Percentiles rank a stretch among this genome's conserved stretches.
Evolutionary conservation across 2,888 invertebrate genomes (phyloP).

Genomic region (Melieria crassipennis): DNA sequence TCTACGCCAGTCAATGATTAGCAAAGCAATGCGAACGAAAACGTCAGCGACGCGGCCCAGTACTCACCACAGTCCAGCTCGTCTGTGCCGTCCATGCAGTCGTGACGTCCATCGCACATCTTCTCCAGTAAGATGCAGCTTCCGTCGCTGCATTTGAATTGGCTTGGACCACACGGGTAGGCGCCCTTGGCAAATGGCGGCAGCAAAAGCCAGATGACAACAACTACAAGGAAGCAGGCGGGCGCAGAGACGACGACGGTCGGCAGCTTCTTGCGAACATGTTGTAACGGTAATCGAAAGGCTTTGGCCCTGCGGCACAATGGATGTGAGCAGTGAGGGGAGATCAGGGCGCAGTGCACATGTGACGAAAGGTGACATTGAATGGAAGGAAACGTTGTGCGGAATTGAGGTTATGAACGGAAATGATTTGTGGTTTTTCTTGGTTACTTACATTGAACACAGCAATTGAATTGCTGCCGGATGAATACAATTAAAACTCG

Average conservation of each 20-base stretch:
- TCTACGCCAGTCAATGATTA: slow-evolving; percentile 46
- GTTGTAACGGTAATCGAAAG: slow-evolving; percentile 40
- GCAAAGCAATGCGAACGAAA: neutral
- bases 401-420: neutral
- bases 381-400: neutral
- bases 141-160: slow-evolving; percentile 69
- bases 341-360: neutral
- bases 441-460: neutral
- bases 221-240: slow-evolving; percentile 1
- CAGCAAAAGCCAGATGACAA: slow-evolving; percentile 8
- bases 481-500: neutral
- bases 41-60: neutral
- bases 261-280: slow-evolving; percentile 38
- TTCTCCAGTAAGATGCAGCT: slow-evolving; percentile 59
- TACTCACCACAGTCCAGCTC: slow-evolving; percentile 62
- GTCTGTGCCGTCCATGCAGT: slow-evolving; percentile 62
- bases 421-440: neutral
- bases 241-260: slow-evolving; percentile 2
- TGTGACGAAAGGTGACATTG: neutral
- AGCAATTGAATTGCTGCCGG: neutral
- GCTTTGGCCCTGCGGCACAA: slow-evolving; percentile 38
- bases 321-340: neutral
- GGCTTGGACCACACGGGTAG: slow-evolving; percentile 60
- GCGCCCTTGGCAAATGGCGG: slow-evolving; percentile 39
- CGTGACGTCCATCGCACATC: slow-evolving; percentile 60